Percentiles rank a stretch among this genome's conserved stretches.
These are phyloP conservation scores for Gallinago media DNA, from an alignment of 2,113 vertebrate genomes.

Conservation along the genomic window DNA sequence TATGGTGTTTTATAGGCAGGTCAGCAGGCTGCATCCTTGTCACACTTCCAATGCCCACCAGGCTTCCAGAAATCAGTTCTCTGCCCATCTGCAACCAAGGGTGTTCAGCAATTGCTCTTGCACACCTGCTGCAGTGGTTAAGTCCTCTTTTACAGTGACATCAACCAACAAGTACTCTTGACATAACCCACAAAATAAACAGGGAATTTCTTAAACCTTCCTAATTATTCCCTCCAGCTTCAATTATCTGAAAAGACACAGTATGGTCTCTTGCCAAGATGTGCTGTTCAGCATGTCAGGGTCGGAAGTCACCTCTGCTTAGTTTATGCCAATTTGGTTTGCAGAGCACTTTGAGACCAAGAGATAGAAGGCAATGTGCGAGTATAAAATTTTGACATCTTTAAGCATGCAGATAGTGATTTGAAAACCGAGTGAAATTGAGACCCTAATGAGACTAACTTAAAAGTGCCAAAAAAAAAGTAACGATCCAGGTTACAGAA, in stretches of 20 bases:
- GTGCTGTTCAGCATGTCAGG: neutral
- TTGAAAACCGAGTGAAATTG: neutral
- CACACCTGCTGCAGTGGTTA: neutral
- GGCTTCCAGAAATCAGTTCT: neutral
- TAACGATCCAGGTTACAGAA: neutral
- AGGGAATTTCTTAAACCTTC: neutral
- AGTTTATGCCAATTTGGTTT: neutral
- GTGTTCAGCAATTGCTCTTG: neutral
- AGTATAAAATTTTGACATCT: neutral
- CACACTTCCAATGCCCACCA: fast-evolving
- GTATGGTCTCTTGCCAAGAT: neutral
- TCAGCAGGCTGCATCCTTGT: neutral
- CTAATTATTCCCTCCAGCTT: neutral
- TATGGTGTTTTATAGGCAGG: neutral
- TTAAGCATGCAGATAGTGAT: neutral
- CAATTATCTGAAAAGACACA: neutral
- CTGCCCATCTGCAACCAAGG: neutral
- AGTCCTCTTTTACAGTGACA: neutral
- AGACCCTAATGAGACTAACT: neutral
- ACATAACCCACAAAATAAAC: neutral
- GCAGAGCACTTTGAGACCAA: neutral
- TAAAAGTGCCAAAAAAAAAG: neutral
- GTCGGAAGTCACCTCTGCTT: neutral
- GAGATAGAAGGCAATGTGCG: neutral
- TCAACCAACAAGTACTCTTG: neutral